Evolutionary conservation across 2,888 invertebrate genomes (phyloP).

Genomic region (Xanthia icteritia): DNA sequence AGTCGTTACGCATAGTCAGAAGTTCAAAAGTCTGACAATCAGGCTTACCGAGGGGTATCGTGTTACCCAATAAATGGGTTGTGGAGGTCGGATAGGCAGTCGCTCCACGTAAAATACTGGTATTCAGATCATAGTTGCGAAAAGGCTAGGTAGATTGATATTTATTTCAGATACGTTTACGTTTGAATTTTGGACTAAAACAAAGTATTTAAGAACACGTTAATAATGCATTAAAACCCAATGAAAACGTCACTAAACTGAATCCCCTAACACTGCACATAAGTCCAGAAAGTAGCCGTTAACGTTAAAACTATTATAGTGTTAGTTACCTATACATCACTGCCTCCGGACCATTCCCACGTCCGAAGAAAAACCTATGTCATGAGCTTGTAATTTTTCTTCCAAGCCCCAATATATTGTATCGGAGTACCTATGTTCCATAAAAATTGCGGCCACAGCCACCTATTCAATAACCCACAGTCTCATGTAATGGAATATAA

Average conservation of each 20-base stretch:
- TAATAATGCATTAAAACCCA: background rate
- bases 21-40: background rate
- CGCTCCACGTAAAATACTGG: background rate
- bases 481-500: conserved; percentile 81
- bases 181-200: background rate
- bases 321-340: conserved; percentile 60
- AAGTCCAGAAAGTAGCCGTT: conserved; percentile 28
- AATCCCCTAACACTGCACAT: conserved; percentile 1
- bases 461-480: conserved; percentile 79
- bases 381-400: conserved; percentile 80
- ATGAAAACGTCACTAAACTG: conserved; percentile 7
- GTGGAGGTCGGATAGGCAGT: background rate
- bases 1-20: background rate
- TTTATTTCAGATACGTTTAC: background rate
- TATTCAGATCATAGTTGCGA: background rate
- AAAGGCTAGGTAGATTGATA: background rate
- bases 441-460: conserved; percentile 71
- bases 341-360: conserved; percentile 52
- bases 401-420: conserved; percentile 75
- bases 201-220: background rate
- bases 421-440: conserved; percentile 69
- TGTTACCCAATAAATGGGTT: background rate
- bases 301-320: conserved; percentile 59
- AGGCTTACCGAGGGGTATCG: background rate
- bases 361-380: conserved; percentile 73